A percentile compares a stretch with the other conserved stretches of the same genome.
Conservation (phyloP, 2,888 invertebrate genomes). For the Lithophane leautieri region DNA sequence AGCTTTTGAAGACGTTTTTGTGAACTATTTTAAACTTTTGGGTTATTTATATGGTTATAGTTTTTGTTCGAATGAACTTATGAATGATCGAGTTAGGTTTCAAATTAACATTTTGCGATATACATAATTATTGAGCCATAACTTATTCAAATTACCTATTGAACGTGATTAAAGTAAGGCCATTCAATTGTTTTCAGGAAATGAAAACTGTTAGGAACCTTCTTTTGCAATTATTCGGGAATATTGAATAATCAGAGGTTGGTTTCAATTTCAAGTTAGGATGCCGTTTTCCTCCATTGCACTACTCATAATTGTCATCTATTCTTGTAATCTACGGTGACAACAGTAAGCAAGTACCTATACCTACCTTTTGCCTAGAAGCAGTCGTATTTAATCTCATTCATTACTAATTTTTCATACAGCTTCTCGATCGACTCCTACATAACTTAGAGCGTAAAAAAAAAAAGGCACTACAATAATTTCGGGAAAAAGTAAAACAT, state of each 20-base stretch:
- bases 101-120: neutral
- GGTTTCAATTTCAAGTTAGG: neutral
- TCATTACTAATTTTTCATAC: neutral
- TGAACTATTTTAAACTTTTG: neutral
- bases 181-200: constrained; percentile 15
- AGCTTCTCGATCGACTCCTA: no score
- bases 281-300: neutral
- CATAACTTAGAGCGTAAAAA: neutral
- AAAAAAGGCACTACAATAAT: neutral
- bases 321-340: neutral
- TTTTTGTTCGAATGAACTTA: neutral
- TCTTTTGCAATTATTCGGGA: neutral
- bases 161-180: neutral
- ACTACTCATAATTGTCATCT: neutral
- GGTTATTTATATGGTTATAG: no score
- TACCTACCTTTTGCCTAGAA: neutral
- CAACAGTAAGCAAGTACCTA: neutral
- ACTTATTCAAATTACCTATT: constrained; percentile 1
- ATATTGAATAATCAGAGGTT: neutral
- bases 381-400: neutral
- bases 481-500: neutral
- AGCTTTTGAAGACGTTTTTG: constrained; percentile 1
- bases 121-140: no score
- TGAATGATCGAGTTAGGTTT: neutral
- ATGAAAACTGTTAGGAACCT: no score